Evolutionary conservation across 2,888 invertebrate species (phyloP).

Genomic region (Athalia rosae): DNA sequence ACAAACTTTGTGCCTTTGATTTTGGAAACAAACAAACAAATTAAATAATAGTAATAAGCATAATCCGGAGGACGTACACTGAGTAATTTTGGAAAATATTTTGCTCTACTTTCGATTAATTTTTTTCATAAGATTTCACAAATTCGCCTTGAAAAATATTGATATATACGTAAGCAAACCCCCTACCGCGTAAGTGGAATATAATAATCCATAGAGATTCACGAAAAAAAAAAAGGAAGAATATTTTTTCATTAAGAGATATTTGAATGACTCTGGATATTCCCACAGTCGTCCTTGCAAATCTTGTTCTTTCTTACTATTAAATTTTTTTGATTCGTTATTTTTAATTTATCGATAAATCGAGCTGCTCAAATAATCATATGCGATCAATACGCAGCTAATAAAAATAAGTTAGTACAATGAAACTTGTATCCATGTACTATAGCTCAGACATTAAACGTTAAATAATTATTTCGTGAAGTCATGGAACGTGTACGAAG

Average conservation of each 20-base stretch:
- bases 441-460: too few relatives aligned
- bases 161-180: background rate
- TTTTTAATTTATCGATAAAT: constrained; percentile 1
- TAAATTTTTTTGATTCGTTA: background rate
- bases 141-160: too few relatives aligned
- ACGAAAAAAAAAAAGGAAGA: background rate
- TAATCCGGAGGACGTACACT: too few relatives aligned
- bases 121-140: too few relatives aligned
- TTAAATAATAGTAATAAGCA: too few relatives aligned
- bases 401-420: background rate
- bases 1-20: too few relatives aligned
- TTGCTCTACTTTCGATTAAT: too few relatives aligned
- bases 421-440: background rate
- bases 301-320: constrained; percentile 3
- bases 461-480: too few relatives aligned
- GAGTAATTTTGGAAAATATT: too few relatives aligned
- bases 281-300: background rate
- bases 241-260: constrained; percentile 16
- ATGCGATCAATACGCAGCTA: background rate
- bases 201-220: background rate
- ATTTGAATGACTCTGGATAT: constrained; percentile 5
- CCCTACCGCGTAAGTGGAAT: background rate
- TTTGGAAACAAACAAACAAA: too few relatives aligned
- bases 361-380: background rate
- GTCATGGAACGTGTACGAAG: too few relatives aligned